Evolutionary conservation across 2,113 vertebrate genomes (phyloP).

Genomic region (Coturnix japonica): DNA sequence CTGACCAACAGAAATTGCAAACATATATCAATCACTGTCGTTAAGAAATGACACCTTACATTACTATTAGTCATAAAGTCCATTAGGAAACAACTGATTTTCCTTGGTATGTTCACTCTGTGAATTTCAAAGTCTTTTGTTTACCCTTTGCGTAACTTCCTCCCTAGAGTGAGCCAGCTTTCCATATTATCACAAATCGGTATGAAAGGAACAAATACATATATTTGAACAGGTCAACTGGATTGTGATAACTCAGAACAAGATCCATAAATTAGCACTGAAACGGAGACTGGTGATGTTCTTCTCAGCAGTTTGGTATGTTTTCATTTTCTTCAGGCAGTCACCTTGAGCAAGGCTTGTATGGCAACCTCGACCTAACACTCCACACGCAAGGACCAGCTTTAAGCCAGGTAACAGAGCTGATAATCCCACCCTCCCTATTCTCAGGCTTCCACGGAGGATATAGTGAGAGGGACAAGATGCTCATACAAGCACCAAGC

Average conservation of each 20-base stretch:
- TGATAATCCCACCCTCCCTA: background rate
- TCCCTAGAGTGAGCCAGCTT: background rate
- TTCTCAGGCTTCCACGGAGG: accelerated
- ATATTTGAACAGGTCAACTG: background rate
- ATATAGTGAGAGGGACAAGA: background rate
- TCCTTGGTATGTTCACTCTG: background rate
- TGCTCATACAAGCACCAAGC: background rate
- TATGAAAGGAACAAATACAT: background rate
- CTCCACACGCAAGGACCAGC: background rate
- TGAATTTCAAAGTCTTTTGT: background rate
- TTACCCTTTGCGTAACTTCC: background rate
- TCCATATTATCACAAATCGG: background rate
- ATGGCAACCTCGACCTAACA: background rate
- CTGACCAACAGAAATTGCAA: background rate
- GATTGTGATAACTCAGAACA: background rate
- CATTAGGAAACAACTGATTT: background rate
- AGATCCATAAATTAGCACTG: background rate
- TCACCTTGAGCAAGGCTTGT: background rate
- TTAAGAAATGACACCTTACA: background rate
- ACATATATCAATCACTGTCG: background rate
- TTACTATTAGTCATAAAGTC: background rate
- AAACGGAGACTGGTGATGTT: background rate
- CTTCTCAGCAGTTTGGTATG: background rate
- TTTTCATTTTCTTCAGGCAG: background rate
- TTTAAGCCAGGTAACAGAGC: background rate